phyloP scores from a whole-genome alignment of 2,797 vertebrate genomes.

The Ciconia nigra region DNA sequence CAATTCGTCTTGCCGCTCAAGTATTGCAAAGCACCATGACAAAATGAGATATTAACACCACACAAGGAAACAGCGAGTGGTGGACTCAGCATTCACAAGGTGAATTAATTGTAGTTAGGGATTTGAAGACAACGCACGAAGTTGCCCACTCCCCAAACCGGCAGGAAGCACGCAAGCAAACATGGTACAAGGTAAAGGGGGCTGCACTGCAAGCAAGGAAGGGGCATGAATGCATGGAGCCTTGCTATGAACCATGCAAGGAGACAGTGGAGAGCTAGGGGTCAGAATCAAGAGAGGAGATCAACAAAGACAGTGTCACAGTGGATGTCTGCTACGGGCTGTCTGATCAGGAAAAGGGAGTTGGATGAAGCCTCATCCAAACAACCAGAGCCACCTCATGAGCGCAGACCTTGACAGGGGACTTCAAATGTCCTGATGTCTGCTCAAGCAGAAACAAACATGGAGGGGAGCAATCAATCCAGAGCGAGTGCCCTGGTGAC shows the following conservation, averaged over 20 bases:
- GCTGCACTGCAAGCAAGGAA: not conserved
- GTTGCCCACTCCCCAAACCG: not conserved
- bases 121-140: not conserved
- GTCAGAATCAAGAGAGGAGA: not conserved
- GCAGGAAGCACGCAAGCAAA: not conserved
- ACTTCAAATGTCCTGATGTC: not conserved
- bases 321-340: not conserved
- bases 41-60: not conserved
- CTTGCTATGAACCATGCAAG: not conserved
- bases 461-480: not conserved
- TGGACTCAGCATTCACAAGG: not conserved
- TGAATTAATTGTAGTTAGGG: fast-evolving
- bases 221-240: not conserved
- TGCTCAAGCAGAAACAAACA: not conserved
- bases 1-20: not conserved
- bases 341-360: not conserved
- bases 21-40: not conserved
- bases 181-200: not conserved
- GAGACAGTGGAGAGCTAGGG: not conserved
- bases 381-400: not conserved
- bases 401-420: not conserved
- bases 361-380: not conserved
- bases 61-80: fast-evolving
- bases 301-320: not conserved
- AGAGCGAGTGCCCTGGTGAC: fast-evolving